phyloP scores from a whole-genome alignment of 2,888 invertebrate genomes.

The Melanargia galathea region DNA sequence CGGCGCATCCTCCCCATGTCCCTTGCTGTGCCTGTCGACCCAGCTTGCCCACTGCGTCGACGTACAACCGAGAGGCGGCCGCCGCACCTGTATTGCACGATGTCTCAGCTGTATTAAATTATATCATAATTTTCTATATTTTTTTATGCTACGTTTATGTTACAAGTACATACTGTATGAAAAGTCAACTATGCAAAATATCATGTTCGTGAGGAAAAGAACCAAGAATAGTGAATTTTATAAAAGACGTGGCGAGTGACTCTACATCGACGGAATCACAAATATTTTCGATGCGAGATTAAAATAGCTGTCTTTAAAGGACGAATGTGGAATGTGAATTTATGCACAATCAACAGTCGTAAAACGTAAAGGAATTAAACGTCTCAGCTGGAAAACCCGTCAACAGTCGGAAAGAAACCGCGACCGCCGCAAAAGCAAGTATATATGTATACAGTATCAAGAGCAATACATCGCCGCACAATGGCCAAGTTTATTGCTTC shows the following conservation, averaged over 20 bases:
- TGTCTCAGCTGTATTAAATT: slow-evolving; percentile 2
- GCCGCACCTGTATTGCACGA: slow-evolving; percentile 88
- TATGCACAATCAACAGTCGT: not conserved
- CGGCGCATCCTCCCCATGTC: slow-evolving; percentile 93
- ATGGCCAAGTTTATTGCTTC: slow-evolving; percentile 72
- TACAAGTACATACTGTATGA: no score
- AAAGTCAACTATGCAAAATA: not conserved
- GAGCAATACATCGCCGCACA: slow-evolving; percentile 64
- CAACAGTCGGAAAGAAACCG: slow-evolving; percentile 34
- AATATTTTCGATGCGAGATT: not conserved
- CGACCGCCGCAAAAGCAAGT: slow-evolving; percentile 52
- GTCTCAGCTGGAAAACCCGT: slow-evolving; percentile 28
- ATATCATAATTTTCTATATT: not conserved
- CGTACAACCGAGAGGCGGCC: slow-evolving; percentile 92
- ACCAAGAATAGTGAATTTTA: not conserved
- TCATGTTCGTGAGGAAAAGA: not conserved
- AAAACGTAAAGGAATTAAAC: slow-evolving; percentile 21
- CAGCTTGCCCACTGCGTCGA: slow-evolving; percentile 93
- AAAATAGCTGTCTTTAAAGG: not conserved
- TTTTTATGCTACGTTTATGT: not conserved
- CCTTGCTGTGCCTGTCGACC: slow-evolving; percentile 95
- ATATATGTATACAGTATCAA: no score
- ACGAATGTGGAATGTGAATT: not conserved
- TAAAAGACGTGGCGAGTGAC: no score
- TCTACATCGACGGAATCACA: not conserved